phyloP scores from a whole-genome alignment of 2,113 vertebrate species.

The Cololabis saira region DNA sequence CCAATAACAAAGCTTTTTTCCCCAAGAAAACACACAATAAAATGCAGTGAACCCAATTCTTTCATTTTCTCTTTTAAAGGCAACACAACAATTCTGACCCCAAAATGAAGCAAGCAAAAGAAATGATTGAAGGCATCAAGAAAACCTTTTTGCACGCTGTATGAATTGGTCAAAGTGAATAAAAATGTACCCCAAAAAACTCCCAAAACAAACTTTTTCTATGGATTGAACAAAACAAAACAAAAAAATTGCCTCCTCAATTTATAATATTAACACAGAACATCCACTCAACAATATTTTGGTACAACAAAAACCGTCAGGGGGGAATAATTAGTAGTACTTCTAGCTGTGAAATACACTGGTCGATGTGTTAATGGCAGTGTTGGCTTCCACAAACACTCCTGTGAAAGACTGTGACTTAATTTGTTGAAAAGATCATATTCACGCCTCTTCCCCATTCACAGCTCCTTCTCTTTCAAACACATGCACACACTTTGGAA shows the following conservation, averaged over 20 bases:
- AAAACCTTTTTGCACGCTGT: too few relatives aligned
- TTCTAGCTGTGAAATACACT: constrained; percentile 30
- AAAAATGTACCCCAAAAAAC: too few relatives aligned
- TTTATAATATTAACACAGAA: background rate
- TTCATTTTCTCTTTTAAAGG: too few relatives aligned
- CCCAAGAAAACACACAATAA: too few relatives aligned
- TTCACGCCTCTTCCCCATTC: constrained; percentile 42
- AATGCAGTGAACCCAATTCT: too few relatives aligned
- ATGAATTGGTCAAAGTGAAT: too few relatives aligned
- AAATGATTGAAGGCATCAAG: too few relatives aligned
- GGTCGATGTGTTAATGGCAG: constrained; percentile 51
- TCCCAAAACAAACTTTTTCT: background rate
- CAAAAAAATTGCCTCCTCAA: background rate
- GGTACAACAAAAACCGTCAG: background rate
- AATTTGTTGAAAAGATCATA: constrained; percentile 37
- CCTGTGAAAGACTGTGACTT: constrained; percentile 34
- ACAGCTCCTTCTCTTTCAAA: constrained; percentile 28
- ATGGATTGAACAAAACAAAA: constrained; percentile 2
- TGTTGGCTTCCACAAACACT: constrained; percentile 35
- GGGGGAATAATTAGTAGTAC: constrained; percentile 40
- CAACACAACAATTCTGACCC: too few relatives aligned
- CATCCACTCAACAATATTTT: background rate
- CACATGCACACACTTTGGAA: constrained; percentile 1
- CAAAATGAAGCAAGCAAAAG: too few relatives aligned
- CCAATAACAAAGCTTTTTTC: too few relatives aligned